Evolutionary conservation across 2,888 invertebrate genomes (phyloP), one percentile per base, ranked within the genome.

Genomic region (Coenonympha glycerion): DNA sequence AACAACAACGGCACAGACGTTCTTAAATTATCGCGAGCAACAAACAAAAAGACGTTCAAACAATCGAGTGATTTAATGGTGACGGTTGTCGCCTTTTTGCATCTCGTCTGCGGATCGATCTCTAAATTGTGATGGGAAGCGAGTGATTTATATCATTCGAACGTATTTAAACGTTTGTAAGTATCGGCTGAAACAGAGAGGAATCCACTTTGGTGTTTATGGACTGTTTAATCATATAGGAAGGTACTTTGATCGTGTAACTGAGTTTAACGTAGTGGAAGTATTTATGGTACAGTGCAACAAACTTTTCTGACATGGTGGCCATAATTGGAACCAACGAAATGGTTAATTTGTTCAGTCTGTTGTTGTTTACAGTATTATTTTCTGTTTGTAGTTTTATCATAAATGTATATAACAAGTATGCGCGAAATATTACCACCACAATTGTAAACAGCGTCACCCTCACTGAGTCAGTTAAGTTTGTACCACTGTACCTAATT

Each of bases 31-130:
- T 33, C 48, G 26, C 48, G 6, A 6, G 33, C 39, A 30, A 28
- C 19, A 39, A 26, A 53, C 21, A 37, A 39, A 44, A 36, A 26
- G 47, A 19, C 13, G 8, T 47, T 34, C 68, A 56, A 50, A 59
- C 68, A 65, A 69, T 56, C 67, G 71, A 74, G 80, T 83, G 84
- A 84, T 84, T 84, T 69, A 69, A 56, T 54, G 61, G 57, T 62
- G 69, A 68, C 65, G 53, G 53, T 31, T 48, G 39, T 36, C 45
- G 39, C 52, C 34, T 26, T 42, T 39, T 56, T 58, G 47, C 46
- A 68, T 58, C 58, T 62, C 71, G 57, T 68, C 66, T 55, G 45
- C 62, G 65, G 59, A 79, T 81, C 77, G 79, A 50, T 50, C 49
- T 44, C 39, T 71, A 73, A 80, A 80, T 74, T 74, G 77, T 75